phyloP scores from a whole-genome alignment of 2,113 vertebrate species.

The Pheucticus melanocephalus region DNA sequence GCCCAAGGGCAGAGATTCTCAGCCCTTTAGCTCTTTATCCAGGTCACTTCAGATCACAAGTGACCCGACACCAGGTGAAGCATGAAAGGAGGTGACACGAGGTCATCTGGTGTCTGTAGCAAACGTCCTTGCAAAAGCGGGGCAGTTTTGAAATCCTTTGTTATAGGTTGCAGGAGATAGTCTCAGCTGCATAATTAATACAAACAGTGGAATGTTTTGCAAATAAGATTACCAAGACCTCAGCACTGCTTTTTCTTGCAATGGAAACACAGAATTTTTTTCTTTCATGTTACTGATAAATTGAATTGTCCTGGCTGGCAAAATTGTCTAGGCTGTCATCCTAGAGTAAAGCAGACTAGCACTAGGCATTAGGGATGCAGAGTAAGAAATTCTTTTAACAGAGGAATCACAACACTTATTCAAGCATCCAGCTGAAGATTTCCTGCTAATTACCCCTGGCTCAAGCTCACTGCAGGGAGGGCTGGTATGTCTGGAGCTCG shows the following conservation, averaged over 20 bases:
- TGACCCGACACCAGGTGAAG: background rate
- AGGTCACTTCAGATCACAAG: conserved; percentile 11
- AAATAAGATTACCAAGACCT: background rate
- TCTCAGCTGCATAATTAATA: background rate
- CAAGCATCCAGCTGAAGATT: background rate
- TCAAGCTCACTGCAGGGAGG: background rate
- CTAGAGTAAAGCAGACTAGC: background rate
- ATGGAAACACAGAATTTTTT: background rate
- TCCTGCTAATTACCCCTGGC: background rate
- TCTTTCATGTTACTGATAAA: background rate
- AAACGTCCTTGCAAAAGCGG: background rate
- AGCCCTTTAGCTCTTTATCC: conserved; percentile 30
- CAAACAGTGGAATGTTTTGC: background rate
- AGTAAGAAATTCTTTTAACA: background rate
- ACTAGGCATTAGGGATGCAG: background rate
- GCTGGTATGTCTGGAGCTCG: no score
- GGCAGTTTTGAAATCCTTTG: background rate
- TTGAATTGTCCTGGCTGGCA: background rate
- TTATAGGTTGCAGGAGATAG: background rate
- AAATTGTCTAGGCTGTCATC: no score
- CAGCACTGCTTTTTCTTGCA: background rate
- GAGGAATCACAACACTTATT: background rate
- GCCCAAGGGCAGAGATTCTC: background rate
- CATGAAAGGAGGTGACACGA: background rate
- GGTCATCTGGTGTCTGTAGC: background rate